Evolutionary conservation across 2,797 vertebrate genomes (phyloP), one percentile per base, ranked within the genome.

Genomic region (Enteromius treurensis): DNA sequence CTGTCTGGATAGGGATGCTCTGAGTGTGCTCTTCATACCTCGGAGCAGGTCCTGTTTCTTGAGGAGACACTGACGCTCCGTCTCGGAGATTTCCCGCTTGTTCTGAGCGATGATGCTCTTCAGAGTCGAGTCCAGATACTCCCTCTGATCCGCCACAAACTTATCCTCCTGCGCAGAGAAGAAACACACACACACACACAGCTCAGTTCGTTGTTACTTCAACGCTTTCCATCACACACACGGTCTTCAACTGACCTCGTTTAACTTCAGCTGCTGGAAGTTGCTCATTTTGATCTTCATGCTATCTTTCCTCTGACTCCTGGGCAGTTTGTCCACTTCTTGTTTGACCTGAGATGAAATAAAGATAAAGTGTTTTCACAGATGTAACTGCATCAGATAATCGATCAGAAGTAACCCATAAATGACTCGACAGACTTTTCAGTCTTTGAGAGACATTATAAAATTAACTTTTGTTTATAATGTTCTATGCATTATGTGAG

Each of bases 41-140:
- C 98, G 93, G 82, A 99, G 93, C 13, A 99, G 95, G 15, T 96
- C 90, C 8, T 99, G 98, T 81, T 99, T 99, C 91, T 89, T 97
- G 58, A 92, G 89, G 2, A 99, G 96, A 77, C 96, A 99, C 8
- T 95, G 91, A 0, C 95, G 94, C 89, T 99, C 98, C 49, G 90
- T 97, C 88, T 95, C 95, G 0, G 95, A 96, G 77, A 98, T 98
- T 90, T 98, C 97, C 29, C 86, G 93, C 88, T 96, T 95, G 93
- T 99, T 98, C 88, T 96, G 93, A 0, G 90, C 0, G 0, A 94
- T 96, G 89, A 99, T 97, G 34, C 77, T 95, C 81, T 90, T 95
- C 92, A 97, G 93, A 3, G 96, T 96, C 6, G 88, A 78, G 79
- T 98, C 96, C 88, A 99, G 89, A 74, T 95, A 82, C 7, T 91